phyloP scores from a whole-genome alignment of 2,113 vertebrate species.

The Chrysochloris asiatica region DNA sequence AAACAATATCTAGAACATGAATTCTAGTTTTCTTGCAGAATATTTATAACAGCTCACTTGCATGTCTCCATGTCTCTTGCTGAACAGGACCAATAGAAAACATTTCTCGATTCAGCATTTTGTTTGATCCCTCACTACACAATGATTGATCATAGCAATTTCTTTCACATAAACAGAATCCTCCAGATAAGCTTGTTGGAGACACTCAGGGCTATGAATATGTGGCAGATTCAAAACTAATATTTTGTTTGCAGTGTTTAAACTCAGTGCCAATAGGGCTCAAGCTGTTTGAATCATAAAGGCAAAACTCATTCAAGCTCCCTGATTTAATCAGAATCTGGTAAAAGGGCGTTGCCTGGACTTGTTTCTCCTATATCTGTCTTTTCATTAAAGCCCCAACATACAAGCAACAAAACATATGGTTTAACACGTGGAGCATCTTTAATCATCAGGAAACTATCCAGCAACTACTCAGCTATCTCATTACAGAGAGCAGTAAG shows the following conservation, averaged over 20 bases:
- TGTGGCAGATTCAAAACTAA: slow-evolving; percentile 59
- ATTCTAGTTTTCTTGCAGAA: slow-evolving; percentile 42
- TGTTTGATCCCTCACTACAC: slow-evolving; percentile 56
- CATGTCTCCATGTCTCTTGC: neutral
- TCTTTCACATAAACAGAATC: slow-evolving; percentile 75
- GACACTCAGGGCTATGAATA: slow-evolving; percentile 64
- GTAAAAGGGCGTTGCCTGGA: slow-evolving; percentile 24
- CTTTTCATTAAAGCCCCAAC: slow-evolving; percentile 64
- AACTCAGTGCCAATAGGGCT: slow-evolving; percentile 62
- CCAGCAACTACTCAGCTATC: neutral
- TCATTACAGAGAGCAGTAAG: slow-evolving; percentile 44
- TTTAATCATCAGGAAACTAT: slow-evolving; percentile 55
- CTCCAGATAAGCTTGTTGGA: slow-evolving; percentile 75
- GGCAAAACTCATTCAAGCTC: slow-evolving; percentile 45
- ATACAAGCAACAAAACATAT: slow-evolving; percentile 34
- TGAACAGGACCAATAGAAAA: slow-evolving; percentile 58
- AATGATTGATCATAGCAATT: slow-evolving; percentile 82
- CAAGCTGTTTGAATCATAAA: slow-evolving; percentile 49
- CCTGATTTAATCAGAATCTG: slow-evolving; percentile 63
- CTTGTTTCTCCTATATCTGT: slow-evolving; percentile 52
- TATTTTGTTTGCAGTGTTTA: slow-evolving; percentile 74
- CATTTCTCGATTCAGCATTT: slow-evolving; percentile 72
- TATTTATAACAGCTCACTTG: slow-evolving; percentile 55
- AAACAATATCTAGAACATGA: slow-evolving; percentile 46
- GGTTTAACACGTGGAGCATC: accelerated